Conservation (phyloP, 2,888 invertebrate species). For the Acanthoscelides obtectus region DNA sequence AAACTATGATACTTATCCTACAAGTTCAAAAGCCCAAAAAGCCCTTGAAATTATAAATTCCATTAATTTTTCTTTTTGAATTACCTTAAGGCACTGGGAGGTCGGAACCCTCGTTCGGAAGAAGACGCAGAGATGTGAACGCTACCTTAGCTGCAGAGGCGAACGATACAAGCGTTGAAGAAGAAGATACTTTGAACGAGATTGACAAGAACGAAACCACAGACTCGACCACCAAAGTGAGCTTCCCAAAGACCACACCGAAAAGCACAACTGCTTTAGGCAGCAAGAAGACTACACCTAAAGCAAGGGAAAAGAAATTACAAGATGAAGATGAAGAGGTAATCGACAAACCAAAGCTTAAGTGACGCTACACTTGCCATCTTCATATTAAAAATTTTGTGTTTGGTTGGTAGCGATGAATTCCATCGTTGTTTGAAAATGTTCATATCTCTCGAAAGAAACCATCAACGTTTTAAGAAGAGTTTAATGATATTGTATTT, state of each 20-base stretch:
- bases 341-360: too few species aligned
- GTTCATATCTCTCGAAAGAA: too few species aligned
- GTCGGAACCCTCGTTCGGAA: conserved; percentile 77
- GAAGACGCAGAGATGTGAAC: conserved; percentile 57
- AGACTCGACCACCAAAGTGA: neutral
- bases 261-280: neutral
- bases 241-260: neutral
- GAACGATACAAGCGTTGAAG: conserved; percentile 18
- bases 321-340: neutral
- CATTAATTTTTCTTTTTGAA: too few species aligned
- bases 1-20: too few species aligned
- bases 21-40: too few species aligned
- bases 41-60: too few species aligned
- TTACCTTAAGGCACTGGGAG: conserved; percentile 51
- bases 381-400: too few species aligned
- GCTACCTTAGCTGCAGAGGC: conserved; percentile 28
- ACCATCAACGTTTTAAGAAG: too few species aligned
- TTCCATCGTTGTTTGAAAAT: too few species aligned
- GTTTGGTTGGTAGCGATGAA: too few species aligned
- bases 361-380: too few species aligned
- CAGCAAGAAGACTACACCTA: neutral
- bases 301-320: neutral
- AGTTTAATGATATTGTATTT: too few species aligned
- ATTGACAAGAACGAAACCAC: conserved; percentile 6
- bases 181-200: conserved; percentile 31